A percentile compares a stretch with the other conserved stretches of the same genome.
These are phyloP conservation scores for Leucoraja ocellata DNA, from an alignment of 2,797 vertebrate species.

Conservation along the genomic window DNA sequence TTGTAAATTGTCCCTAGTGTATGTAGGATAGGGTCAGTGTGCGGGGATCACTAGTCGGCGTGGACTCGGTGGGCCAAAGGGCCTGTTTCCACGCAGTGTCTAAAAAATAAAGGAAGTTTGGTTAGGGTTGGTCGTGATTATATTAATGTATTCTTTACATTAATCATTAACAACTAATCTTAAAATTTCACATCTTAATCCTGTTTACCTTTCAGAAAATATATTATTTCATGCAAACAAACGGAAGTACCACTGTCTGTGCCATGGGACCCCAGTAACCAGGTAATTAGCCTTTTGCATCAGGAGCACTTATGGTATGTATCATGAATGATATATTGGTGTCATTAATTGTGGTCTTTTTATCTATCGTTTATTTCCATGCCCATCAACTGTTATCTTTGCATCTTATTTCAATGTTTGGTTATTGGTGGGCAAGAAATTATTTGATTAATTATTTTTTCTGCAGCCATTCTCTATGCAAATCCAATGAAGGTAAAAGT, in stretches of 20 bases:
- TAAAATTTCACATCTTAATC: background rate
- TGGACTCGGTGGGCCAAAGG: no score
- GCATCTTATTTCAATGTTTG: background rate
- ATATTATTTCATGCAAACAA: constrained; percentile 83
- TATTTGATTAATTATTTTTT: background rate
- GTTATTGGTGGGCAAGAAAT: background rate
- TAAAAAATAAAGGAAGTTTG: no score
- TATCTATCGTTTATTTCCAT: background rate
- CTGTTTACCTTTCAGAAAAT: constrained; percentile 68
- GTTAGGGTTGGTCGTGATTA: background rate
- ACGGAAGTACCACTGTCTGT: constrained; percentile 80
- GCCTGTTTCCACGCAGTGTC: no score
- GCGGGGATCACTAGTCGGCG: no score
- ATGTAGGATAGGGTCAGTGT: no score
- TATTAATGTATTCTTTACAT: no score
- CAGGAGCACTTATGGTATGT: background rate
- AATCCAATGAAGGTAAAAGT: background rate
- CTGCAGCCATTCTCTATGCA: background rate
- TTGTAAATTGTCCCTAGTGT: no score
- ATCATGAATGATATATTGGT: background rate
- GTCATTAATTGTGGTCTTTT: background rate
- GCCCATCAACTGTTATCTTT: background rate
- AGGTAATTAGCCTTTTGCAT: constrained; percentile 62
- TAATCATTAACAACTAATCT: no score
- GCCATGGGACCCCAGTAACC: constrained; percentile 93